These are phyloP conservation scores for Macquaria australasica DNA, from an alignment of 2,113 vertebrate genomes.

Conservation along the genomic window DNA sequence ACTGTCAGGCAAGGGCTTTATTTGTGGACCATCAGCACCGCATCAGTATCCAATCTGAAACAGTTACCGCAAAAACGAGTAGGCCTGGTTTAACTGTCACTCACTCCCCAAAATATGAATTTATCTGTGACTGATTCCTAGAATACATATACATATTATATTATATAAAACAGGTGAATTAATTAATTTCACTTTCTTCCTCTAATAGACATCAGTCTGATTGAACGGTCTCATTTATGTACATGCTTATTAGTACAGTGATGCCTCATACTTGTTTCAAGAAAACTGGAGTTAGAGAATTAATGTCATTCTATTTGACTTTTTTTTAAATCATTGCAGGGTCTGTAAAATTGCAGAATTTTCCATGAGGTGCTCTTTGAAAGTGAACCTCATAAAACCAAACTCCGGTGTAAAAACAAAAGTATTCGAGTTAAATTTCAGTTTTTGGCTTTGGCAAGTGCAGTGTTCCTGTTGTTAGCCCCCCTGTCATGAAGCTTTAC, in stretches of 20 bases:
- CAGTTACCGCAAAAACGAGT: background rate
- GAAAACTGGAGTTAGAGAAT: background rate
- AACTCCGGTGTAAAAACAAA: background rate
- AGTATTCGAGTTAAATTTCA: background rate
- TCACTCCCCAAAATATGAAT: background rate
- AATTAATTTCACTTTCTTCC: background rate
- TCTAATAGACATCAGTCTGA: background rate
- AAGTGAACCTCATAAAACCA: background rate
- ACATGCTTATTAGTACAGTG: background rate
- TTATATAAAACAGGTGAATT: background rate
- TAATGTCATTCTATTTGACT: background rate
- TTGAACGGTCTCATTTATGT: background rate
- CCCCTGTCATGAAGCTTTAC: background rate
- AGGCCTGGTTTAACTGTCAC: background rate
- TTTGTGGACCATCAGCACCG: background rate
- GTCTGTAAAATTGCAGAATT: background rate
- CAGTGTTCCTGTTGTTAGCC: background rate
- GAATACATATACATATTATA: background rate
- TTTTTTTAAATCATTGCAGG: too few relatives aligned
- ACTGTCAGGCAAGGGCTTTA: background rate
- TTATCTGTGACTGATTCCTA: background rate
- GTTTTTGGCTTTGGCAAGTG: background rate
- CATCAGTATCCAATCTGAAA: constrained; percentile 4
- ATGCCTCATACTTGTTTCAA: background rate
- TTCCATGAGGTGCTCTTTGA: background rate